Percentiles rank a stretch among this genome's conserved stretches.
These are phyloP conservation scores for Ariolimax columbianus DNA, from an alignment of 2,888 invertebrate species.

Conservation along the genomic window DNA sequence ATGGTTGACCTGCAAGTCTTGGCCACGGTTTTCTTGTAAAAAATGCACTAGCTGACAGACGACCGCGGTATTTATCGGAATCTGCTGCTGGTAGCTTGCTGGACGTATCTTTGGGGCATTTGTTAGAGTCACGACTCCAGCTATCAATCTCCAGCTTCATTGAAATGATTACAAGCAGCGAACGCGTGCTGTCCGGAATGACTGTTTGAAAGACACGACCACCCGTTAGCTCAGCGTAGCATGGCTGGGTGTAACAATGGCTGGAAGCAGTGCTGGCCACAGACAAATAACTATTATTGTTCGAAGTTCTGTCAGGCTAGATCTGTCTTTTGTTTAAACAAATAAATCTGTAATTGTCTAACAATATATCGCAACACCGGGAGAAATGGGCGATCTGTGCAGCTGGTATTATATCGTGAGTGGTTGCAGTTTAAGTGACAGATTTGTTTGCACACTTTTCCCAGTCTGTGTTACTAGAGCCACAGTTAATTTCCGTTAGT, in stretches of 20 bases:
- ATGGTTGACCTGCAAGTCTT: no score
- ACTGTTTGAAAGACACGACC: background rate
- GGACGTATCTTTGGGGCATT: background rate
- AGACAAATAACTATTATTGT: background rate
- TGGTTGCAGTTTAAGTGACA: background rate
- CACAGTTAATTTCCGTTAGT: background rate
- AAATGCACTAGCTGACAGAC: background rate
- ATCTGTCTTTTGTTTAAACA: background rate
- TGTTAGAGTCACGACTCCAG: background rate
- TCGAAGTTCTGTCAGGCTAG: background rate
- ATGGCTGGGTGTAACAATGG: background rate
- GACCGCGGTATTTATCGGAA: background rate
- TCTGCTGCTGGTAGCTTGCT: background rate
- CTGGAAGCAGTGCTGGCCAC: background rate
- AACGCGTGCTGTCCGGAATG: background rate
- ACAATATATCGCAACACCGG: background rate
- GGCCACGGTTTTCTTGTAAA: background rate
- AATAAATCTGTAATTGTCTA: background rate
- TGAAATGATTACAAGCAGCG: background rate
- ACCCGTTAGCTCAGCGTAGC: background rate
- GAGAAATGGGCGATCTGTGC: background rate
- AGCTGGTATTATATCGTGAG: background rate
- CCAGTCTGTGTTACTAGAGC: background rate
- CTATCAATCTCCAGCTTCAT: background rate
- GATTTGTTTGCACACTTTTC: background rate